Base-by-base conservation (phyloP, 2,888 invertebrate species). In the Spisula solida region DNA sequence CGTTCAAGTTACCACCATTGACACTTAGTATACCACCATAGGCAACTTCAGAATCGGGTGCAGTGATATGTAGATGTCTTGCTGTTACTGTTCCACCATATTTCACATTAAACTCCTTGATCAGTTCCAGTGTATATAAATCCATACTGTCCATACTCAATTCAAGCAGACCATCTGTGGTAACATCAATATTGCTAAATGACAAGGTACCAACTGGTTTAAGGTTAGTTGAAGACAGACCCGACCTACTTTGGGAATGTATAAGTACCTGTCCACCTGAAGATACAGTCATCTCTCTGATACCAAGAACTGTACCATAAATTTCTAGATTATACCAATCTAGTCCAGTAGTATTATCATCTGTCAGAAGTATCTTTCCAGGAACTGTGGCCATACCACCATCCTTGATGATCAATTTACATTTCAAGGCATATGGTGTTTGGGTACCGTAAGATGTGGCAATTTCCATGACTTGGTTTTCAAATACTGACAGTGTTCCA, bases 401-500 rank as follows among this genome's bases (percentile, higher is more conserved):
- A 20, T 88, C 81, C 55, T 91, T 88, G 20, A 94, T 84, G 48
- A 91, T 79, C 12, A 94, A 79, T 82, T 93, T 94, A 86, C 93
- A 92, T 51, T 89, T 87, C 16, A 95, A 85, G 4, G 93, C 92
- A 86, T 93, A 95, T 10, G 94, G 87, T 84, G 93, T 91, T 47
- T 92, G 85, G 12, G 93, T 94, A 14, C 95, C 95, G 82, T 93
- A 95, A 20, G 91, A 84, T 78, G 93, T 94, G 0, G 95, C 94
- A 79, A 94, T 90, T 12, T 91, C 87, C 25, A 91, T 66, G 2
- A 81, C 75, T 66, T 95, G 95, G n/a, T 86, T 87, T 2, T 70
- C 20, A 12, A 81, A 29, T 5, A 94, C 81, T 16, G 86, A 88
- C 14, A 94, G 25, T 0, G 91, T 82, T 0, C 94, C 94, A 20